Base-by-base conservation (phyloP, 2,113 vertebrate genomes). In the Lampris megalopsis region DNA sequence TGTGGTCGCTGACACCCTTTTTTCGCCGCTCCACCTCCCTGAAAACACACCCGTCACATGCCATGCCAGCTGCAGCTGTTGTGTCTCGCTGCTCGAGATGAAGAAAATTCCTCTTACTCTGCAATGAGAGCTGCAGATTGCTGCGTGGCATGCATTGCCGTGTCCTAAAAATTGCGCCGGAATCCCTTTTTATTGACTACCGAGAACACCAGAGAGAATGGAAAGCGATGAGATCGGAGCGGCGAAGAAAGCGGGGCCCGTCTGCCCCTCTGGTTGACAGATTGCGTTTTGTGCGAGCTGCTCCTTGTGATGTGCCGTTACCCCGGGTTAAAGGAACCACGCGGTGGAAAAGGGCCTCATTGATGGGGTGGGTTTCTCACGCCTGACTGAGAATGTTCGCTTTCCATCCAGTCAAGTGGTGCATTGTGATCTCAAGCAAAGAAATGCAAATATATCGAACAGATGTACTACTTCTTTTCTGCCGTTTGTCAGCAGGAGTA, bases 381-480 rank as follows among this genome's bases (percentile, higher is more conserved):
- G 87, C 86, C 79, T 92, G 89, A 92, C 81, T 91, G 85, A 86
- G 82, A 91, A 91, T 86, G 87, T 90, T 89, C 88, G 81, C 85
- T 87, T 90, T 88, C 90, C 88, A 82, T 80, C 83, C 58, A 94
- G 91, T 92, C 89, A 92, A 94, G 92, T 93, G 90, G 71, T 77
- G 83, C 85, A 91, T 93, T 93, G 90, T 91, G 87, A 85, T 77
- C 76, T 80, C 75, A 50, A 83, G 86, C 82, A 93, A 92, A 93
- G 91, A 93, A 89, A 93, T 93, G 93, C 91, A 91, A 91, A 93
- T 93, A 90, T 86, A 82, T 68, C 77, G 83, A 92, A 86, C 92
- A 93, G 90, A 93, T 93, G 93, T 85, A 91, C 85, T 89, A 63
- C 83, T 74, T 76, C 67, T 86, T 81, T 87, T 84, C 41, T 2